Evolutionary conservation across 2,113 vertebrate genomes (phyloP).

Genomic region (Petrocephalus microphthalmus): DNA sequence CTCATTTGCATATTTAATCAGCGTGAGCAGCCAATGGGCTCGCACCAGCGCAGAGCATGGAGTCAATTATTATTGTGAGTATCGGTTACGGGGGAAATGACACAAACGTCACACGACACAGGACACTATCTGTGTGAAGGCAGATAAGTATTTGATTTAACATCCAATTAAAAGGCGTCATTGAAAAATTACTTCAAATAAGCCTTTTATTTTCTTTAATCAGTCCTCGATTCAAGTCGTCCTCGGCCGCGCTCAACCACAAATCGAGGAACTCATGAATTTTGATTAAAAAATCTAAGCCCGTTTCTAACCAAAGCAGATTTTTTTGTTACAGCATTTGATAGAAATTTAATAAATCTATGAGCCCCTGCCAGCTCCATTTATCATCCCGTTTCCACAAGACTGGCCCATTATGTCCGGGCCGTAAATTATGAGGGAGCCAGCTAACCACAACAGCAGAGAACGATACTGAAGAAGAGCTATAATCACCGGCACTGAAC

Average conservation of each 20-base stretch:
- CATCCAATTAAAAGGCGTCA: slow-evolving; percentile 99
- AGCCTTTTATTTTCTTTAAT: slow-evolving; percentile 92
- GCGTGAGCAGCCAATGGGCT: slow-evolving; percentile 54
- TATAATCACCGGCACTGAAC: slow-evolving; percentile 98
- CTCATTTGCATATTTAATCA: slow-evolving; percentile 74
- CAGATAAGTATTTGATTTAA: slow-evolving; percentile 99
- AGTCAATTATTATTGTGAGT: slow-evolving; percentile 74
- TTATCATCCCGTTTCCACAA: slow-evolving; percentile 93
- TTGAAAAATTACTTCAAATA: slow-evolving; percentile 99
- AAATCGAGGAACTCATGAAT: slow-evolving; percentile 77
- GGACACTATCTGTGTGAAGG: slow-evolving; percentile 86
- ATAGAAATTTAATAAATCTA: slow-evolving; percentile 99
- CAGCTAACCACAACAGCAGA: slow-evolving; percentile 87
- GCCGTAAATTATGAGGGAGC: slow-evolving; percentile 85
- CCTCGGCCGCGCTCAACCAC: slow-evolving; percentile 76
- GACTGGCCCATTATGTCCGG: slow-evolving; percentile 83
- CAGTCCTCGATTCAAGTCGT: slow-evolving; percentile 87
- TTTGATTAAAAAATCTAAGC: slow-evolving; percentile 83
- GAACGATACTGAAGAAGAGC: slow-evolving; percentile 86
- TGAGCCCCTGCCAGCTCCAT: slow-evolving; percentile 87
- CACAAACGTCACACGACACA: slow-evolving; percentile 75
- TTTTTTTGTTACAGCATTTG: slow-evolving; percentile 84
- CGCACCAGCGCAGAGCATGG: slow-evolving; percentile 61
- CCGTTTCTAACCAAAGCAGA: slow-evolving; percentile 80
- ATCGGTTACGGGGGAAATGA: slow-evolving; percentile 77